These are phyloP conservation scores for Andrena praecox DNA, from an alignment of 2,888 invertebrate genomes.

Conservation along the genomic window DNA sequence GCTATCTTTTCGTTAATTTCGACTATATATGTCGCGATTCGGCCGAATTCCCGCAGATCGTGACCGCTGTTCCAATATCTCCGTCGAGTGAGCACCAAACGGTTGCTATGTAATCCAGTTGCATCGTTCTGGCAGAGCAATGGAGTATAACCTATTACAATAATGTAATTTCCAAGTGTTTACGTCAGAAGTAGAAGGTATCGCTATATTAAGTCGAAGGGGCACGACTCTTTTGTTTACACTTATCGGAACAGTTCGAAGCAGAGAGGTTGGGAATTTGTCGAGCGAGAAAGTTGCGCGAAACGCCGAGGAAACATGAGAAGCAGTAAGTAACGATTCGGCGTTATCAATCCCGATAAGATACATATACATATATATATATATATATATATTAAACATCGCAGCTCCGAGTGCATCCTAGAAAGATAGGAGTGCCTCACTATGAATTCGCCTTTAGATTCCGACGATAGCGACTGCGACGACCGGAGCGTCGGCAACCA, in stretches of 20 bases:
- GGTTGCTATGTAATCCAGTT: neutral
- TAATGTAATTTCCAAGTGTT: slow-evolving; percentile 1
- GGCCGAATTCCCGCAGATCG: neutral
- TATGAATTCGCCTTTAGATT: slow-evolving; percentile 35
- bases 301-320: slow-evolving; percentile 17
- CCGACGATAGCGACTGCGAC: slow-evolving; percentile 55
- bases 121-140: neutral
- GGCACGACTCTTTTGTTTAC: neutral
- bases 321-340: slow-evolving; percentile 27
- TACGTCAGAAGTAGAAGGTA: neutral
- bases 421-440: too few species aligned
- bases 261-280: neutral
- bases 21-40: neutral
- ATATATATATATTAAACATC: neutral
- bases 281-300: neutral
- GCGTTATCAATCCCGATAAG: neutral
- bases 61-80: neutral
- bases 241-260: neutral
- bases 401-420: too few species aligned
- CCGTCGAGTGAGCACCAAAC: neutral
- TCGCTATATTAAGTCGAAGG: neutral
- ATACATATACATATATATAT: neutral
- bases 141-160: slow-evolving; percentile 28
- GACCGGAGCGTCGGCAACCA: neutral
- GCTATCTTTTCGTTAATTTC: neutral